Percentiles rank a stretch among this genome's conserved stretches.
Evolutionary conservation across 1,140 invertebrate species (phyloP).

Genomic region (Eueides isabella): DNA sequence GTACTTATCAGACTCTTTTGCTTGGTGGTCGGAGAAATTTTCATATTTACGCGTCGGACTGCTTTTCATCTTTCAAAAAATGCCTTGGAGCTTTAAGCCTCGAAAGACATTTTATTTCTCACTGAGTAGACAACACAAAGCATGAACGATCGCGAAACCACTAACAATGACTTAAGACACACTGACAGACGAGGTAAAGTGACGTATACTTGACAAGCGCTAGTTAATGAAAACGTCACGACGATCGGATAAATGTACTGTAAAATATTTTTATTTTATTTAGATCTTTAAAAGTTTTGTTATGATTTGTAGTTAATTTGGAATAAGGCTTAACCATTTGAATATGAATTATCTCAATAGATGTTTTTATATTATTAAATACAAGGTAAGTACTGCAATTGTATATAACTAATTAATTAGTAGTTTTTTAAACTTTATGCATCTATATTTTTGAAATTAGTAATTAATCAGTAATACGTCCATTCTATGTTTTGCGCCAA

Average conservation of each 20-base stretch:
- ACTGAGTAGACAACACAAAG: conserved; percentile 61
- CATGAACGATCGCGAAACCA: conserved; percentile 54
- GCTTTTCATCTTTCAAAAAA: conserved; percentile 79
- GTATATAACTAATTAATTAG: not conserved
- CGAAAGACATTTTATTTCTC: conserved; percentile 73
- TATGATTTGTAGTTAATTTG: not conserved
- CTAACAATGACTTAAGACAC: conserved; percentile 45
- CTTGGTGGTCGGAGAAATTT: conserved; percentile 74
- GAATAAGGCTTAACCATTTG: no score
- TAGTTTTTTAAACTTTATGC: not conserved
- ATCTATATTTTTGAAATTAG: no score
- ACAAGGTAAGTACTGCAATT: not conserved
- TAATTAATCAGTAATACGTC: no score
- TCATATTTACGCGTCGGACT: conserved; percentile 81
- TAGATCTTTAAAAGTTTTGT: not conserved
- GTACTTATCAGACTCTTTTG: conserved; percentile 77
- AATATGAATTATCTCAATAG: not conserved
- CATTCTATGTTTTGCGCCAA: no score
- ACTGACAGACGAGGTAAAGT: conserved; percentile 7
- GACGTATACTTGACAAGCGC: conserved; percentile 3
- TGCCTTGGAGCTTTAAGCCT: conserved; percentile 60
- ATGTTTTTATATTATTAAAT: not conserved
- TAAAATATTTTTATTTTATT: not conserved
- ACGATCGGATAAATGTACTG: conserved; percentile 17
- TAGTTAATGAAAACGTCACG: not conserved